A percentile compares a stretch with the other conserved stretches of the same genome.
phyloP scores from a whole-genome alignment of 2,888 invertebrate genomes.

The Lithodes maja region DNA sequence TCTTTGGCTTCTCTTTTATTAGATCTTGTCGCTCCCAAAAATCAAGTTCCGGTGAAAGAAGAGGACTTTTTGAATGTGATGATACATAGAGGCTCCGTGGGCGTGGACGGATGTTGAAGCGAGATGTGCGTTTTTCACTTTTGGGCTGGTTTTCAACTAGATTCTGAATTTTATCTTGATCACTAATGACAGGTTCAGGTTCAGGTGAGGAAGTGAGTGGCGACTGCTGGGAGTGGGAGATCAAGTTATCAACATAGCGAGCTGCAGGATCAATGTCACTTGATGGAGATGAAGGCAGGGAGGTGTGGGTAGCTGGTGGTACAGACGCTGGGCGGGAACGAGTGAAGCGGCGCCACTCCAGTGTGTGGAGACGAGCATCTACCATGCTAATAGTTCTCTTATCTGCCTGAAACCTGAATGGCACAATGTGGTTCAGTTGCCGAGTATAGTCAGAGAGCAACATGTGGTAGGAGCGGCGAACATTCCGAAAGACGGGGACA shows the following conservation, averaged over 20 bases:
- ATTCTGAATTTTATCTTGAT: background rate
- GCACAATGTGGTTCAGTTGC: constrained; percentile 51
- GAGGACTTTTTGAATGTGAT: constrained; percentile 41
- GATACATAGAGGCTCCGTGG: constrained; percentile 49
- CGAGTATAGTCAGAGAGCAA: constrained; percentile 53
- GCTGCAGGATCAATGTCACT: constrained; percentile 34
- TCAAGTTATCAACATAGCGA: constrained; percentile 53
- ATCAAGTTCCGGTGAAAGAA: constrained; percentile 43
- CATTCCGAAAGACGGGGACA: constrained; percentile 41
- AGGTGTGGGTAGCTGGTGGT: constrained; percentile 2
- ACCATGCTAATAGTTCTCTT: constrained; percentile 56
- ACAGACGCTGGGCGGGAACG: constrained; percentile 16
- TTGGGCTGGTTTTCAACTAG: background rate
- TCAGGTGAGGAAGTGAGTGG: background rate
- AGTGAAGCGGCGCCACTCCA: constrained; percentile 56
- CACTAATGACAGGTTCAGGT: background rate
- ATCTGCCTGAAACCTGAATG: constrained; percentile 58
- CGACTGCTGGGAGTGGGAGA: constrained; percentile 37
- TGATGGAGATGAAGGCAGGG: constrained; percentile 8
- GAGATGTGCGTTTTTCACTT: background rate
- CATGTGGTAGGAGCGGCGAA: constrained; percentile 48
- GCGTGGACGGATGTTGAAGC: constrained; percentile 28
- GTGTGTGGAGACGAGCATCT: constrained; percentile 62
- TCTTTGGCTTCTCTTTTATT: constrained; percentile 26
- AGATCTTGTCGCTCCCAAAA: constrained; percentile 49